Conservation (phyloP, 1,140 invertebrate genomes). For the Amphibalanus amphitrite region DNA sequence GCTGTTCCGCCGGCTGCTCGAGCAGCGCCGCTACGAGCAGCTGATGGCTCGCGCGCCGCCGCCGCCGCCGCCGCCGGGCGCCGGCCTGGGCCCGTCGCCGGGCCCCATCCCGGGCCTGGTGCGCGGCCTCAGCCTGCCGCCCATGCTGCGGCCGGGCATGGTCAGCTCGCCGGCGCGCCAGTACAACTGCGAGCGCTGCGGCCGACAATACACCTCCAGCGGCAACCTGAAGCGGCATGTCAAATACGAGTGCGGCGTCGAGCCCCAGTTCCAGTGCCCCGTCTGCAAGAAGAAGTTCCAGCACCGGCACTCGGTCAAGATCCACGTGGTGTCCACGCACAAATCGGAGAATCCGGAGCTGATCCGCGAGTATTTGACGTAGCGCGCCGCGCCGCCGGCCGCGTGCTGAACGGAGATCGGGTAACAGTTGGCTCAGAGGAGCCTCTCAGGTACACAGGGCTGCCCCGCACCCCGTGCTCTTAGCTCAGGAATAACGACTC, state of each 20-base stretch:
- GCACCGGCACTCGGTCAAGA: slow-evolving; percentile 22
- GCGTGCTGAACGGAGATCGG: no score
- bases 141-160: background rate
- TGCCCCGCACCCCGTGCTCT: no score
- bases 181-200: slow-evolving; percentile 39
- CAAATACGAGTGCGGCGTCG: slow-evolving; percentile 70
- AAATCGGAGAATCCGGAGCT: background rate
- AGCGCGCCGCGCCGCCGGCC: no score
- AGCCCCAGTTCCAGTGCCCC: slow-evolving; percentile 56
- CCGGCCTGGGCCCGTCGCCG: no score
- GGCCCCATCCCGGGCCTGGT: no score
- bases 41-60: background rate
- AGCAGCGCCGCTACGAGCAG: background rate
- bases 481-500: no score
- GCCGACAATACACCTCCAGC: slow-evolving; percentile 43
- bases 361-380: background rate
- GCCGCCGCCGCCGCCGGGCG: background rate
- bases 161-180: slow-evolving; percentile 12
- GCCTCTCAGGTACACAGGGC: background rate
- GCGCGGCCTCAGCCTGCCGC: background rate
- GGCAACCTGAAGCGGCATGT: slow-evolving; percentile 50
- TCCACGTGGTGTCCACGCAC: slow-evolving; percentile 17
- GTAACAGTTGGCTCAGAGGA: no score
- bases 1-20: background rate
- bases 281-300: slow-evolving; percentile 50